phyloP scores from a whole-genome alignment of 2,797 vertebrate species.

The Caiman crocodilus region DNA sequence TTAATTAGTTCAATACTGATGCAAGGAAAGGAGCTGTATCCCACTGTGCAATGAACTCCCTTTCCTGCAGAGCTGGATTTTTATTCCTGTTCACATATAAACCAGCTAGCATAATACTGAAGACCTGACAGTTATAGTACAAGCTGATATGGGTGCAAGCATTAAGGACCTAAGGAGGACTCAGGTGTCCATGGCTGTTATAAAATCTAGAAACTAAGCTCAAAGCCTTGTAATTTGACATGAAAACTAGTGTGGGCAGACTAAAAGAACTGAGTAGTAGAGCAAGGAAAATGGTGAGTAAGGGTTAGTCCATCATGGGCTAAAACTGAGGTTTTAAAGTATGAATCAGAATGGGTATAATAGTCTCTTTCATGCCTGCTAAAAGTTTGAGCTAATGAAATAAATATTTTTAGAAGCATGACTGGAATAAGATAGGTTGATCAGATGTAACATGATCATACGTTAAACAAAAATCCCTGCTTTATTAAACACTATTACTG shows the following conservation, averaged over 20 bases:
- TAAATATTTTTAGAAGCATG: neutral
- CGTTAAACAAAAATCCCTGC: constrained; percentile 18
- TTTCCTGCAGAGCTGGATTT: neutral
- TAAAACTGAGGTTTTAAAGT: constrained; percentile 20
- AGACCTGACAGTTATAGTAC: neutral
- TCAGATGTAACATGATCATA: neutral
- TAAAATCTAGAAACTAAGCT: constrained; percentile 3
- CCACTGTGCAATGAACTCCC: neutral
- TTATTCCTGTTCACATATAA: neutral
- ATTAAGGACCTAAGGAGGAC: neutral
- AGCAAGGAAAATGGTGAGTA: constrained; percentile 34
- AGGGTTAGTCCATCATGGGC: neutral
- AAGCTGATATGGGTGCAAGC: neutral
- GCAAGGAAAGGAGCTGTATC: neutral
- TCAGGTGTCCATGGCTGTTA: neutral
- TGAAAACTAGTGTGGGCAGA: constrained; percentile 22
- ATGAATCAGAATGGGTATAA: constrained; percentile 20
- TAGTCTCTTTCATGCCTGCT: constrained; percentile 37
- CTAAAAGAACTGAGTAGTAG: constrained; percentile 20
- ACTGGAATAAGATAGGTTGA: neutral
- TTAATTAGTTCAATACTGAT: neutral
- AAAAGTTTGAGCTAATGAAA: constrained; percentile 8
- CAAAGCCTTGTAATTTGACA: constrained; percentile 41
- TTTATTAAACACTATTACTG: neutral
- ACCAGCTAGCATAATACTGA: neutral